Conservation (phyloP, 2,888 invertebrate species). For the Stenolophus ochropezus region DNA sequence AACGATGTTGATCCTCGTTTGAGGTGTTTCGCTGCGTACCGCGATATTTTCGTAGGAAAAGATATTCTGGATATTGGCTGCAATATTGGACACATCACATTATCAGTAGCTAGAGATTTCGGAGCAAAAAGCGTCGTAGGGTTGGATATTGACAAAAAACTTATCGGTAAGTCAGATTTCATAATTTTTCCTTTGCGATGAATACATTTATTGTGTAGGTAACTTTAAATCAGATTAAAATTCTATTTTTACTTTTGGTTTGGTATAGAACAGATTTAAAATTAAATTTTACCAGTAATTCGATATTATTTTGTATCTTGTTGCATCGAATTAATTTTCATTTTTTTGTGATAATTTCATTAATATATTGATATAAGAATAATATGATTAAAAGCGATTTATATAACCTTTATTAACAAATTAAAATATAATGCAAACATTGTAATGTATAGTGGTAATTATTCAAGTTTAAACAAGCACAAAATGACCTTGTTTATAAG, state of each 20-base stretch:
- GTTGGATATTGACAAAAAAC: conserved; percentile 93
- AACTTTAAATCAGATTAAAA: conserved; percentile 5
- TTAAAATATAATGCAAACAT: background rate
- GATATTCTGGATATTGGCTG: conserved; percentile 98
- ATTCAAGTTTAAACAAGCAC: background rate
- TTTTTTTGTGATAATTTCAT: background rate
- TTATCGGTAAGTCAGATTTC: conserved; percentile 76
- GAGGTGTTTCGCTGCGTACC: conserved; percentile 85
- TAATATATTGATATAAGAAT: background rate
- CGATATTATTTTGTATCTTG: background rate
- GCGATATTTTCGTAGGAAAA: conserved; percentile 90
- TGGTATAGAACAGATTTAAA: background rate
- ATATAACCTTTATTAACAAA: background rate
- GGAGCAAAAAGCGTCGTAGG: conserved; percentile 91
- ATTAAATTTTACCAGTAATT: conserved; percentile 11
- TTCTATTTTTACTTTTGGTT: background rate
- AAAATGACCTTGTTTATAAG: background rate
- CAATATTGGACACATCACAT: conserved; percentile 96
- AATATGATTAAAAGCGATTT: background rate
- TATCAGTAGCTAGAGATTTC: conserved; percentile 91
- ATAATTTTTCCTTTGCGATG: conserved; percentile 7
- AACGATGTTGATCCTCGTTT: conserved; percentile 89
- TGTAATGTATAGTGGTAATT: background rate
- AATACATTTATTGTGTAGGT: background rate
- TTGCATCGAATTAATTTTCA: conserved; percentile 18